Base-by-base conservation (phyloP, 2,888 invertebrate species). In the Pycnomerus fuliginosus region DNA sequence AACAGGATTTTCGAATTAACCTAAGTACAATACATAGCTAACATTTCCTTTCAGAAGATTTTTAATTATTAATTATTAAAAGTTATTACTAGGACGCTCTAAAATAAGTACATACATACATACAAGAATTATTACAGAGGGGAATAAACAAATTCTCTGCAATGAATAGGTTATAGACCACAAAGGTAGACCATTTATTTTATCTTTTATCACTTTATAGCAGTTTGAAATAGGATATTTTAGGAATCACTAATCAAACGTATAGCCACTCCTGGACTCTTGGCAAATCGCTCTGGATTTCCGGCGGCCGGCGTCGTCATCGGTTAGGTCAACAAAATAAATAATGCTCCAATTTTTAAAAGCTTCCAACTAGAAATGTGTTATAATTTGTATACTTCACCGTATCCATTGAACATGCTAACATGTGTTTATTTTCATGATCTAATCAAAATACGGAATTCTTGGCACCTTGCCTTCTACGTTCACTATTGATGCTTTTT, bases 371-470 rank as follows among this genome's bases (percentile, higher is more conserved):
- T 27, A n/a, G 25, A 34, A 28, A 13, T 12, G 11, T 30, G 12
- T n/a, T n/a, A n/a, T 16, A 44, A 44, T 44, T 38, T 44, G 44
- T 44, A 34, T 15, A 39, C 22, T 44, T 44, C 34, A 33, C 44
- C 16, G 33, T 39, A 39, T 31, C 44, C 44, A 44, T 44, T 44
- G 39, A 44, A 39, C 44, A 44, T 39, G 39, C 39, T 46, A 50
- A 46, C 50, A 50, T 35, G 45, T 50, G 50, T 50, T 50, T 46
- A 46, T 50, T 46, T 46, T 46, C 50, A 45, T 28, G 41, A 44
- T 50, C 38, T 43, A 49, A 46, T 40, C 42, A 46, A 50, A 50
- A 50, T 41, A 43, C 35, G 32, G 42, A 22, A 46, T 50, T 50
- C 46, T 43, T 50, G 50, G 50, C 50, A 33, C 15, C 24, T 5